Conservation (phyloP, 2,113 vertebrate genomes). For the Periophthalmus modestus region DNA sequence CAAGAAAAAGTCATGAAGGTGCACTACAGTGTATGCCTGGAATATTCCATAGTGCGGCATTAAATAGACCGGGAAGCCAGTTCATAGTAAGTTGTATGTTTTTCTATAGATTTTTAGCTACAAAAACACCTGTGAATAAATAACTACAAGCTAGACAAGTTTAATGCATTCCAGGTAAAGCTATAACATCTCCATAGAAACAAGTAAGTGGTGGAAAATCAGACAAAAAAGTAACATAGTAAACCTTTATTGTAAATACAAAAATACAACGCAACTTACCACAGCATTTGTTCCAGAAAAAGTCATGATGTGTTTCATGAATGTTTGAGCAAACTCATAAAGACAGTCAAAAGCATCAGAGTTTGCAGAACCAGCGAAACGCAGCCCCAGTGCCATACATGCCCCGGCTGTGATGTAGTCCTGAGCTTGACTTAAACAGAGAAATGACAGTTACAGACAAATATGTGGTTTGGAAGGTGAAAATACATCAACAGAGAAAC, state of each 20-base stretch:
- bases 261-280: slow-evolving; percentile 75
- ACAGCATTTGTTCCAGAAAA: slow-evolving; percentile 84
- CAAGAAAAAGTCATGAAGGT: no score
- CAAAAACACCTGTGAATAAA: no score
- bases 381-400: slow-evolving; percentile 92
- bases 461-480: background rate
- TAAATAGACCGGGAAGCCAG: no score
- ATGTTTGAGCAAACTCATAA: slow-evolving; percentile 91
- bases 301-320: slow-evolving; percentile 88
- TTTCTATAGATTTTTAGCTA: no score
- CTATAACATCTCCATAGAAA: no score
- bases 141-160: no score
- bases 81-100: no score
- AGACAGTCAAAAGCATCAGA: slow-evolving; percentile 94
- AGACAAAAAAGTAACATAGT: background rate
- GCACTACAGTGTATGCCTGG: no score
- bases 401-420: slow-evolving; percentile 97
- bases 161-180: no score
- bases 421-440: slow-evolving; percentile 86
- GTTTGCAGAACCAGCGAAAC: slow-evolving; percentile 96
- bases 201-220: no score
- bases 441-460: background rate
- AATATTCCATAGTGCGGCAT: no score
- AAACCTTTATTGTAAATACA: background rate
- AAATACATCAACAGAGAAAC: no score